Conservation (phyloP, 2,797 vertebrate genomes). For the Gymnothorax javanicus region DNA sequence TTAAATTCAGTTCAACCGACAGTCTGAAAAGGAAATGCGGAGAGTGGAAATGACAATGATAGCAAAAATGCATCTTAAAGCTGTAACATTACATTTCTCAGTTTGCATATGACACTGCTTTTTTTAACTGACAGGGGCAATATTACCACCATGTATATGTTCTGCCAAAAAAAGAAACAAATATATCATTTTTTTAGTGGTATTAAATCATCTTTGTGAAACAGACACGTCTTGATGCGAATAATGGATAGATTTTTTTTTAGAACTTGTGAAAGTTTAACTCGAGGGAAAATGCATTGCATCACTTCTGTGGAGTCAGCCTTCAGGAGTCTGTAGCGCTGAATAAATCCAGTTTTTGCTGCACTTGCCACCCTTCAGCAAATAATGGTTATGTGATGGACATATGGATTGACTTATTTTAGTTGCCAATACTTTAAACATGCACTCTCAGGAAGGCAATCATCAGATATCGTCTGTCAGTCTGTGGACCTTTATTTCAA, state of each 20-base stretch:
- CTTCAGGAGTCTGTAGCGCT: not conserved
- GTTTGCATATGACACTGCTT: not conserved
- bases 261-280: not conserved
- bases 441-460: not conserved
- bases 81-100: not conserved
- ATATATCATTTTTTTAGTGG: not conserved
- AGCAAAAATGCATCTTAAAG: not conserved
- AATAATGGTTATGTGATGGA: not conserved
- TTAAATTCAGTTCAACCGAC: not conserved
- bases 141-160: not conserved
- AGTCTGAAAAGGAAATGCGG: not conserved
- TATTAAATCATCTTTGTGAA: not conserved
- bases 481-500: slow-evolving; percentile 15
- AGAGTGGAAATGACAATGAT: not conserved
- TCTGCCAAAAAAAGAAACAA: not conserved
- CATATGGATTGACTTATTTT: not conserved
- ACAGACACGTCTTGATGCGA: not conserved
- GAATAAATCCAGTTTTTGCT: not conserved
- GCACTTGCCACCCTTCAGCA: not conserved
- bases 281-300: not conserved
- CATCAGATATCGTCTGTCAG: not conserved
- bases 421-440: not conserved
- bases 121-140: not conserved
- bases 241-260: not conserved
- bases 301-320: not conserved